phyloP scores from a whole-genome alignment of 2,113 vertebrate genomes.

The Maccullochella peelii region DNA sequence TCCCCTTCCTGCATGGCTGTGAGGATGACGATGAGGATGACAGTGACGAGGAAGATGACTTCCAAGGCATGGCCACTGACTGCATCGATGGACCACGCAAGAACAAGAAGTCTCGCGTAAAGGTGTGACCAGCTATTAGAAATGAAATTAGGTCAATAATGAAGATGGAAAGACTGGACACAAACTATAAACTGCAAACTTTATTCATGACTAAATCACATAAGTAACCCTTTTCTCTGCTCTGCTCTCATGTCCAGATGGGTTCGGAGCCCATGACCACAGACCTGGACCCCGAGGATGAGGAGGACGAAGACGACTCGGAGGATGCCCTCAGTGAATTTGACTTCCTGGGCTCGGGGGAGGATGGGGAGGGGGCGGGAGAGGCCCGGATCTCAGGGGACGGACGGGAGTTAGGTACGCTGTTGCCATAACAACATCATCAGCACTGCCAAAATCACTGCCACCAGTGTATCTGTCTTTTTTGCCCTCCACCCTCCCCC shows the following conservation, averaged over 20 bases:
- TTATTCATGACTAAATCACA: too few relatives aligned
- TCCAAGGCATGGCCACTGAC: slow-evolving; percentile 86
- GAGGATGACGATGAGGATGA: slow-evolving; percentile 94
- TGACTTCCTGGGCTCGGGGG: slow-evolving; percentile 91
- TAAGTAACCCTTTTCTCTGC: neutral
- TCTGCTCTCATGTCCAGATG: slow-evolving; percentile 75
- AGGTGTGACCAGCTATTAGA: slow-evolving; percentile 62
- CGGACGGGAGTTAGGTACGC: slow-evolving; percentile 89
- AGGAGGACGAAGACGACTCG: slow-evolving; percentile 92
- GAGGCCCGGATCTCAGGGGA: slow-evolving; percentile 88
- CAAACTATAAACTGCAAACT: neutral
- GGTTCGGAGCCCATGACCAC: slow-evolving; percentile 87
- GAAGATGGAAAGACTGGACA: neutral
- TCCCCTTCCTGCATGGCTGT: slow-evolving; percentile 89
- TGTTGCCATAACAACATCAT: slow-evolving; percentile 76
- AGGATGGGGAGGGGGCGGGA: slow-evolving; percentile 89
- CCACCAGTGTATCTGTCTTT: slow-evolving; percentile 73
- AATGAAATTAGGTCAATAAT: too few relatives aligned
- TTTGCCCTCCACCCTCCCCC: slow-evolving; percentile 17
- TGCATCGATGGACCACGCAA: slow-evolving; percentile 86
- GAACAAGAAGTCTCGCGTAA: slow-evolving; percentile 86
- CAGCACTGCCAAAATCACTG: slow-evolving; percentile 75
- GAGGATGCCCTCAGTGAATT: slow-evolving; percentile 93
- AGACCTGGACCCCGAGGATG: slow-evolving; percentile 90
- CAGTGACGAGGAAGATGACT: slow-evolving; percentile 91